Evolutionary conservation across 2,888 invertebrate species (phyloP).

Genomic region (Germaria angustata): DNA sequence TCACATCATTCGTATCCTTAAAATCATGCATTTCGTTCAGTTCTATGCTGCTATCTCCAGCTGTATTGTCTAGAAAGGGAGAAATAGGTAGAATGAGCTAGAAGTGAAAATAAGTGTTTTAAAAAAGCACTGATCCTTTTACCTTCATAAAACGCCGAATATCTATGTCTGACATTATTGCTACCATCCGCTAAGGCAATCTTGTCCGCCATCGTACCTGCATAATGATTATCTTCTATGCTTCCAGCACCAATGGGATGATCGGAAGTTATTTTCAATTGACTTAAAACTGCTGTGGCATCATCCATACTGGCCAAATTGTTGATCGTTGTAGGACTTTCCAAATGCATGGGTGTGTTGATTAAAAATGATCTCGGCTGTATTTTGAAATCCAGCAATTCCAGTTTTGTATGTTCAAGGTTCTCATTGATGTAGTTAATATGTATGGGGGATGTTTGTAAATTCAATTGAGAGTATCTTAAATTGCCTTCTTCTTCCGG

Average conservation of each 20-base stretch:
- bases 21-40: slow-evolving; percentile 72
- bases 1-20: slow-evolving; percentile 75
- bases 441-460: slow-evolving; percentile 82
- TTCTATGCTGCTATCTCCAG: slow-evolving; percentile 64
- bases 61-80: slow-evolving; percentile 23
- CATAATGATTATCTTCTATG: slow-evolving; percentile 75
- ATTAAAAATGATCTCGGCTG: slow-evolving; percentile 70
- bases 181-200: neutral
- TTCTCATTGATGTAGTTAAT: slow-evolving; percentile 79
- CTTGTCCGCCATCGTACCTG: slow-evolving; percentile 58
- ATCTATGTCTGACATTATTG: slow-evolving; percentile 38
- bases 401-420: slow-evolving; percentile 73
- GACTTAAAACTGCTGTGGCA: slow-evolving; percentile 65
- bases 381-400: slow-evolving; percentile 73
- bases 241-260: slow-evolving; percentile 70
- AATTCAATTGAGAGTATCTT: slow-evolving; percentile 74
- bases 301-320: slow-evolving; percentile 49
- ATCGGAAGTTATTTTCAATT: slow-evolving; percentile 69
- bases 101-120: neutral
- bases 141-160: slow-evolving; percentile 60
- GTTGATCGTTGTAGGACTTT: slow-evolving; percentile 56
- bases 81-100: neutral
- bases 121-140: neutral
- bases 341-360: slow-evolving; percentile 50
- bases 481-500: slow-evolving; percentile 71